Evolutionary conservation across 2,113 vertebrate species (phyloP), one percentile per base, ranked within the genome.

Genomic region (Nyctibius bracteatus): DNA sequence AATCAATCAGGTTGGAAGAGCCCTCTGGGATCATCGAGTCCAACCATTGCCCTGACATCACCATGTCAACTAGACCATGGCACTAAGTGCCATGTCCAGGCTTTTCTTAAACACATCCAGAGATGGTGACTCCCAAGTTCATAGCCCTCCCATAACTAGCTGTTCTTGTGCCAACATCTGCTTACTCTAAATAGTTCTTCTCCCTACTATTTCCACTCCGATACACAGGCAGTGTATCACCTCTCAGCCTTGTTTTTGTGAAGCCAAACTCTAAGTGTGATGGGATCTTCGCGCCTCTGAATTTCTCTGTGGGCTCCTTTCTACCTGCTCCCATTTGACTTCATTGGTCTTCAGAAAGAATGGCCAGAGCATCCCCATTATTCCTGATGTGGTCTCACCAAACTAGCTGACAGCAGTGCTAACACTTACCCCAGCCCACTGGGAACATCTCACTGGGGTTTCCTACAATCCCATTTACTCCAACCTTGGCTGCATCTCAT

Each of bases 261-360:
- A 90, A 90, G 65, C 24, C 55, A 58, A 28, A 44, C 72, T n/a
- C 4, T 2, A 72, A 61, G 12, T 20, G 14, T 22, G 55, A 65
- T 7, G 33, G 55, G 46, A 67, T 39, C 28, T 73, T 70, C 0
- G 0, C 2, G 4, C 37, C 22, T 15, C 51, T 11, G 51, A 66
- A 67, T 88, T 79, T 67, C 41, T 70, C 22, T 51, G 35, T 55
- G 27, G 47, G 18, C 9, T 63, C n/a, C 47, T 75, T 82, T 57
- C 37, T 5, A 79, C 19, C 17, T 81, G 31, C 24, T 89, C 24
- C 46, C 31, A 28, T 54, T 44, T 46, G 9, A 46, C 23, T 44
- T 51, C 35, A 19, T 0, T 39, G 27, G 54, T 31, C 33, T 84
- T 85, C 65, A 81, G 75, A 68, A 88, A 73, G 54, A n/a, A 25